Evolutionary conservation across 2,113 vertebrate species (phyloP).

Genomic region (Synodontis membranacea): DNA sequence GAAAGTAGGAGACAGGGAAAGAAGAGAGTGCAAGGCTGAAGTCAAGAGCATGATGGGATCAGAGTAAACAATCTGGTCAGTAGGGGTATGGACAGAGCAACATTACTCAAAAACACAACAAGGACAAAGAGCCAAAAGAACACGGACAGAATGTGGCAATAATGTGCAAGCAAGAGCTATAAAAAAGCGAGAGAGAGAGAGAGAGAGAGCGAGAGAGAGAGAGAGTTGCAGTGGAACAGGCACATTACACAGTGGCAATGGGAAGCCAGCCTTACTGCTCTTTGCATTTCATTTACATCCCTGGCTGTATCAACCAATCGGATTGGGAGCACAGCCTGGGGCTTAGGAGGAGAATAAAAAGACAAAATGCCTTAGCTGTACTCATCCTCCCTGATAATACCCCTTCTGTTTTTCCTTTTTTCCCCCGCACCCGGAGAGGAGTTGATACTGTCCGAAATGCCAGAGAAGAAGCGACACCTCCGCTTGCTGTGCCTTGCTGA

Average conservation of each 20-base stretch:
- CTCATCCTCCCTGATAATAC: conserved; percentile 84
- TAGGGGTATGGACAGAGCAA: conserved; percentile 24
- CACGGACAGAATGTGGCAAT: conserved; percentile 60
- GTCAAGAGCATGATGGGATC: conserved; percentile 33
- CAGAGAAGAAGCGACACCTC: conserved; percentile 82
- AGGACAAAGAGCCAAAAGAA: conserved; percentile 44
- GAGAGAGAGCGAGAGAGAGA: conserved; percentile 63
- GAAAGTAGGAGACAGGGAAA: conserved; percentile 43
- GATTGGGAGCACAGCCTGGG: conserved; percentile 83
- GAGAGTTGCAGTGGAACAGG: conserved; percentile 62
- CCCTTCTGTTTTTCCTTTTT: conserved; percentile 80
- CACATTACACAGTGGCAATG: conserved; percentile 68
- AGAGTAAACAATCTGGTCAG: conserved; percentile 31
- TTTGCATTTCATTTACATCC: conserved; percentile 87
- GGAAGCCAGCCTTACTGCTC: conserved; percentile 82
- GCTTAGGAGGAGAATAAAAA: conserved; percentile 84
- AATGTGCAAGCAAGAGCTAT: conserved; percentile 65
- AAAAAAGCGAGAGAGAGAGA: conserved; percentile 64
- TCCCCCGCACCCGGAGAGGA: conserved; percentile 74
- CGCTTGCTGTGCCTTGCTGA: conserved; percentile 79
- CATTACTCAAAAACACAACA: conserved; percentile 9
- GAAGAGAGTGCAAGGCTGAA: conserved; percentile 51
- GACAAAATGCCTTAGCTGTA: conserved; percentile 83
- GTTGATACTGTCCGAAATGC: conserved; percentile 84
- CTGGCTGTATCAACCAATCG: conserved; percentile 84